Conservation (phyloP, 2,113 vertebrate species). For the Sigmodon hispidus region DNA sequence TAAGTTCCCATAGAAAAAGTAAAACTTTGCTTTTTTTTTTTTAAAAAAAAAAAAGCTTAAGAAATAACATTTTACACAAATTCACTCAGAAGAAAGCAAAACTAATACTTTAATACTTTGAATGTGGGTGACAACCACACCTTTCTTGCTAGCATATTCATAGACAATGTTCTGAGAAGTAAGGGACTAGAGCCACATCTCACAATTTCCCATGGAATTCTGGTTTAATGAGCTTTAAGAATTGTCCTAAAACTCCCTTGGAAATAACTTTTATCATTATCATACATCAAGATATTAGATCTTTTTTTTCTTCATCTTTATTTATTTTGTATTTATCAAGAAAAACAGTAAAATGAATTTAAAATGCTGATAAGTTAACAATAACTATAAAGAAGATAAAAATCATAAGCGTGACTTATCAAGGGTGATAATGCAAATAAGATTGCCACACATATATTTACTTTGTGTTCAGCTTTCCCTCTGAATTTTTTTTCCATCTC, state of each 20-base stretch:
- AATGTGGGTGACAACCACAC: background rate
- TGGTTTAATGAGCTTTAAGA: background rate
- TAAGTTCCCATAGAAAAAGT: constrained; percentile 18
- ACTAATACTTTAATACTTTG: background rate
- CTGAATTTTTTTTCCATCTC: no score
- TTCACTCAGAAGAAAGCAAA: constrained; percentile 14
- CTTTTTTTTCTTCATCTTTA: no score
- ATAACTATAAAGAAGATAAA: no score
- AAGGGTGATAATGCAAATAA: no score
- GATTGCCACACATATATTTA: no score
- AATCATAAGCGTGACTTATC: no score
- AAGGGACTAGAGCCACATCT: background rate
- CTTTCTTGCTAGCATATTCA: background rate
- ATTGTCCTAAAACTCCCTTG: background rate
- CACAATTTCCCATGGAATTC: background rate
- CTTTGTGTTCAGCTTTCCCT: no score
- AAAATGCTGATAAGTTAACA: no score
- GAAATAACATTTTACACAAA: background rate
- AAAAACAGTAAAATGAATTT: no score
- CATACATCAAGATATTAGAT: background rate
- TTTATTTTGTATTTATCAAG: no score
- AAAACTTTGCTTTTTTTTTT: background rate
- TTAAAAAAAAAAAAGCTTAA: background rate
- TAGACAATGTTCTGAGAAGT: background rate
- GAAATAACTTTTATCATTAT: background rate